Evolutionary conservation across 2,797 vertebrate species (phyloP), one percentile per base, ranked within the genome.

Genomic region (Anguilla marmorata): DNA sequence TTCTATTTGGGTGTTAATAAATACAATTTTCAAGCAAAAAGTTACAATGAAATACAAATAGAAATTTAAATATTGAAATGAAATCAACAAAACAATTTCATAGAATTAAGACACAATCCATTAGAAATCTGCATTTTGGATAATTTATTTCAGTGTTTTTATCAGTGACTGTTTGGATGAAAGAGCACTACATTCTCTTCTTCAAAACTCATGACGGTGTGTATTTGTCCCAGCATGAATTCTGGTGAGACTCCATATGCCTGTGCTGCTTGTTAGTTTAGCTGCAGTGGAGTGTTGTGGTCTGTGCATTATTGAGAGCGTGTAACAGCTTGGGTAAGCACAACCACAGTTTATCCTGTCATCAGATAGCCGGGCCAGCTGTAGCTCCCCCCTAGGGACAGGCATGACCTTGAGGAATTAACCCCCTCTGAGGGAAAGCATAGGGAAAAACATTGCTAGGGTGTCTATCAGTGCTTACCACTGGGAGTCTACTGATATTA

Each of bases 391-490:
- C 54, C 41, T 84, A 69, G n/a, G 50, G 86, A 66, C 50, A 66
- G 52, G 60, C 52, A 76, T 88, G 80, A 79, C 79, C 86, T 86
- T 86, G 85, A 89, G 66, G 54, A 86, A 87, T 85, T 88, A n/a
- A 85, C 82, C 88, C 52, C 52, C 74, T 14, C 56, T 76, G 45
- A 76, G 74, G 74, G 74, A 33, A n/a, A 41, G 14, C 12, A 41
- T 72, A 80, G 69, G 74, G 69, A 19, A 86, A 54, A 83, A 8
- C 24, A 87, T 33, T 41, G 52, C 48, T 56, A 2, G 27, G 80
- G 74, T 76, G 74, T 76, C 74, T n/a, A 76, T 41, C 74, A 76
- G 30, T 41, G 12, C 1, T 41, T 16, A 76, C 74, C 11, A 76
- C 37, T 37, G 37, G 3, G 12, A 76, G 3, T 41, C 6, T 76